A percentile compares a stretch with the other conserved stretches of the same genome.
Conservation (phyloP, 2,113 vertebrate genomes). For the Aythya baeri region DNA sequence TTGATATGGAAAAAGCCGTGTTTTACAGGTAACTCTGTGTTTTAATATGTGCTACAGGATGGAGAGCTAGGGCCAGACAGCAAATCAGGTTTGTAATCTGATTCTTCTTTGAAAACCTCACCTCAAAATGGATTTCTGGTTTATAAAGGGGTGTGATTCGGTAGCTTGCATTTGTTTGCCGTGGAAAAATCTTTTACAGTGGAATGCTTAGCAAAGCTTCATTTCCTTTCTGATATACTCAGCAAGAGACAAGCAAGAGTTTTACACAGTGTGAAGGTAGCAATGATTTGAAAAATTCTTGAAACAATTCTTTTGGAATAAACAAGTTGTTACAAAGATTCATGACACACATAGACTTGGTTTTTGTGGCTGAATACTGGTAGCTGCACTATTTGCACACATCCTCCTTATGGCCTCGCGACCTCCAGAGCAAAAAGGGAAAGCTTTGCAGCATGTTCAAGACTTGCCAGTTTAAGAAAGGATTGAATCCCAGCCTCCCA, state of each 20-base stretch:
- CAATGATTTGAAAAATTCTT: not conserved
- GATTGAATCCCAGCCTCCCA: not conserved
- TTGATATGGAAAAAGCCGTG: not conserved
- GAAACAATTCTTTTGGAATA: not conserved
- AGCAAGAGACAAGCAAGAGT: not conserved
- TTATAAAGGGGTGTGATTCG: not conserved
- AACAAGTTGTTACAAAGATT: not conserved
- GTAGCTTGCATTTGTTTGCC: not conserved
- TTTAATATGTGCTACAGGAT: not conserved
- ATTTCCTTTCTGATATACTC: not conserved
- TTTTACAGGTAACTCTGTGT: not conserved
- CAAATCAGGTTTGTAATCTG: not conserved
- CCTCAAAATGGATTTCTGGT: not conserved
- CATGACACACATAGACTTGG: too few relatives aligned
- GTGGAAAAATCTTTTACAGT: not conserved
- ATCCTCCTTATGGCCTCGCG: not conserved
- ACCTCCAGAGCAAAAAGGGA: not conserved
- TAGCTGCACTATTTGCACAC: not conserved
- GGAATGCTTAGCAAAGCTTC: not conserved
- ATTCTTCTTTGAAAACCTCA: not conserved
- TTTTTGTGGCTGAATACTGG: not conserved
- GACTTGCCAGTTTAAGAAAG: not conserved
- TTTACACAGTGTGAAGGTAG: not conserved
- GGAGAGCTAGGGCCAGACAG: not conserved
- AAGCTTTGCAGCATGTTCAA: not conserved